Conservation (phyloP, 1,140 invertebrate genomes). For the Orchestia grillus region DNA sequence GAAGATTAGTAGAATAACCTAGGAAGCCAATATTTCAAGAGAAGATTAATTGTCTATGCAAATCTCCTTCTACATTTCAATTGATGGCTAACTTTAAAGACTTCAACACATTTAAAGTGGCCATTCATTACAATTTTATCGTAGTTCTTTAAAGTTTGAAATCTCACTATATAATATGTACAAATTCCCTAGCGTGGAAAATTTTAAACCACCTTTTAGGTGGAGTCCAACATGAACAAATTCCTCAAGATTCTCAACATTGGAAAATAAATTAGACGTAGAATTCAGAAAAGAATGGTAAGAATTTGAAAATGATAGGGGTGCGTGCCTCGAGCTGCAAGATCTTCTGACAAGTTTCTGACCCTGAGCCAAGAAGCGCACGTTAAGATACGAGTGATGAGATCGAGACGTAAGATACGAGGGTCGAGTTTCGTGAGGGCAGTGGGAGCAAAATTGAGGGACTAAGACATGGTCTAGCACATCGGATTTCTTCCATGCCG, state of each 20-base stretch:
- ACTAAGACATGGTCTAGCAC: neutral
- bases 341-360: neutral
- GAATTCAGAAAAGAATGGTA: neutral
- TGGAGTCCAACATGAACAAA: neutral
- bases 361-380: neutral
- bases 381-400: neutral
- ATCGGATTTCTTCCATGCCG: neutral
- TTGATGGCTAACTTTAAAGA: neutral
- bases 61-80: too few relatives aligned
- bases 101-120: neutral
- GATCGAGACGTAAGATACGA: neutral
- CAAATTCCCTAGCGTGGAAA: neutral
- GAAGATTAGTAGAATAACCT: too few relatives aligned
- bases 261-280: neutral
- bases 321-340: neutral
- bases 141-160: neutral
- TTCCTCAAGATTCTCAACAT: neutral
- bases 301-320: neutral
- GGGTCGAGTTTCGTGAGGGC: neutral
- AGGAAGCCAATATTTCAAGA: too few relatives aligned
- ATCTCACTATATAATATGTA: neutral
- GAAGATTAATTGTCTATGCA: too few relatives aligned
- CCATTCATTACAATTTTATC: neutral
- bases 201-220: neutral
- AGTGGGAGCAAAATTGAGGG: neutral